Conservation (phyloP, 2,888 invertebrate genomes). For the Pseudoips prasinana region DNA sequence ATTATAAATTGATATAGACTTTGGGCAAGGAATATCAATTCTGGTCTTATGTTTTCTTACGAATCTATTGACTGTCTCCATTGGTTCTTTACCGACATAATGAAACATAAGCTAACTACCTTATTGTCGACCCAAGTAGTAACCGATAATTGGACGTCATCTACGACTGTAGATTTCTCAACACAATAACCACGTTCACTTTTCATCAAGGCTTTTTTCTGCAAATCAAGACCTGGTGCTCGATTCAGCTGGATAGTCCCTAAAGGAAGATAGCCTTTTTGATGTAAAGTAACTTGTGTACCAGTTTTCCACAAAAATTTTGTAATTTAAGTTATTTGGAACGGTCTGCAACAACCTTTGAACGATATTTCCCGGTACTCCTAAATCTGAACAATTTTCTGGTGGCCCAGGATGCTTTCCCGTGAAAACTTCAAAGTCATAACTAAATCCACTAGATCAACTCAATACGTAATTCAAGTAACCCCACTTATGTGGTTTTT, state of each 20-base stretch:
- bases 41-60: conserved; percentile 18
- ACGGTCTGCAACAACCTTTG: conserved; percentile 18
- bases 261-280: conserved; percentile 16
- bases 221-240: conserved; percentile 10
- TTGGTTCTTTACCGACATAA: conserved; percentile 29
- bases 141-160: no score
- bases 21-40: conserved; percentile 26
- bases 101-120: conserved; percentile 26
- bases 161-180: no score
- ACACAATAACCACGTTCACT: no score
- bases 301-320: conserved; percentile 26
- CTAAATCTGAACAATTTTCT: conserved; percentile 9
- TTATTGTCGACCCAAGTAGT: conserved; percentile 33
- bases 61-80: conserved; percentile 16
- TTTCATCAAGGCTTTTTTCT: conserved; percentile 6
- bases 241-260: conserved; percentile 16
- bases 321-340: conserved; percentile 19
- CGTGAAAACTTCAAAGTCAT: conserved; percentile 30
- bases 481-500: no score
- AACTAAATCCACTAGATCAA: conserved; percentile 27
- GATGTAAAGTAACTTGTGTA: conserved; percentile 21
- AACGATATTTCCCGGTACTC: conserved; percentile 20
- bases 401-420: conserved; percentile 18
- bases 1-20: conserved; percentile 21
- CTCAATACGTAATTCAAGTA: conserved; percentile 30